A percentile compares a stretch with the other conserved stretches of the same genome.
Evolutionary conservation across 2,888 invertebrate species (phyloP).

Genomic region (Hydriomena furcata): DNA sequence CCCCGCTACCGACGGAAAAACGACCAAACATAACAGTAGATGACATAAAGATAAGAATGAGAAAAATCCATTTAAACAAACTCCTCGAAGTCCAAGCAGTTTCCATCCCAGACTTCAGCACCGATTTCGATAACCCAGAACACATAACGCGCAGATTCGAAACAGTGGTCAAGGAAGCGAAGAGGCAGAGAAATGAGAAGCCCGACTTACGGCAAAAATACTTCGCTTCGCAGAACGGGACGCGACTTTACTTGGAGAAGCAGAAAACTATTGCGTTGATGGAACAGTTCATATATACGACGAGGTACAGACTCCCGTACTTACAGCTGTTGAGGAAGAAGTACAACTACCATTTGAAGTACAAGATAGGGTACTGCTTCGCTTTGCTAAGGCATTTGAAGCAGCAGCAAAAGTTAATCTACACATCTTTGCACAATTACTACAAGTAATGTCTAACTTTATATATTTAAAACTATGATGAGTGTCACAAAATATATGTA

Average conservation of each 20-base stretch:
- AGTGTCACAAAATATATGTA: no score
- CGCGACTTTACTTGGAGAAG: slow-evolving; percentile 15
- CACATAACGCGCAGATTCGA: slow-evolving; percentile 31
- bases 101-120: slow-evolving; percentile 36
- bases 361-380: slow-evolving; percentile 50
- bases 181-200: background rate
- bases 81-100: slow-evolving; percentile 26
- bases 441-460: background rate
- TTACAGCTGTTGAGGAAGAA: slow-evolving; percentile 47
- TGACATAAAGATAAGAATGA: slow-evolving; percentile 14
- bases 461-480: no score
- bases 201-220: slow-evolving; percentile 6
- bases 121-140: slow-evolving; percentile 33
- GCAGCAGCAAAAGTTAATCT: slow-evolving; percentile 41
- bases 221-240: background rate
- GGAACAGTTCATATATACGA: slow-evolving; percentile 51
- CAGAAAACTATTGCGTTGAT: slow-evolving; percentile 36
- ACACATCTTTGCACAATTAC: slow-evolving; percentile 18
- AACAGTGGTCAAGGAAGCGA: background rate
- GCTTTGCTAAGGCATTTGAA: slow-evolving; percentile 42
- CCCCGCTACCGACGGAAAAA: background rate
- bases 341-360: slow-evolving; percentile 36
- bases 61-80: slow-evolving; percentile 27
- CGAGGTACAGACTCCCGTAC: slow-evolving; percentile 46
- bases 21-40: slow-evolving; percentile 5